Conservation (phyloP, 2,113 vertebrate species). For the Grammomys dolichurus region DNA sequence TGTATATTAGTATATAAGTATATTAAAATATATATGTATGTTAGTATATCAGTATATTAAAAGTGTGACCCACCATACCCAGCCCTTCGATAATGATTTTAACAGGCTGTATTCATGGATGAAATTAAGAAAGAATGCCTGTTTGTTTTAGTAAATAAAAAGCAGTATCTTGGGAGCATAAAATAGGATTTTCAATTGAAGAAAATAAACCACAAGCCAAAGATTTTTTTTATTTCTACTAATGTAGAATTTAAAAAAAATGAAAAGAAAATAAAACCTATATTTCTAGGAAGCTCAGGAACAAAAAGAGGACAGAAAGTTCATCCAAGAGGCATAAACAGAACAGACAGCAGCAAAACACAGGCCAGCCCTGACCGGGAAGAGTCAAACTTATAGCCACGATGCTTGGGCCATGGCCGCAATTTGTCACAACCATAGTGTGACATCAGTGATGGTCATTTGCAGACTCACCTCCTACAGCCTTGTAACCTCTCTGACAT, state of each 20-base stretch:
- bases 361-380: not conserved
- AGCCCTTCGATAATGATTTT: not conserved
- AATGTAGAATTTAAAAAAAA: not conserved
- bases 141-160: not conserved
- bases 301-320: not conserved
- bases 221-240: conserved; percentile 6
- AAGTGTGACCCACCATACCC: not conserved
- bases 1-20: no score
- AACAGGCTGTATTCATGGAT: not conserved
- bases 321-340: not conserved
- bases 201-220: not conserved
- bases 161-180: not conserved
- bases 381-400: not conserved
- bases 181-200: not conserved
- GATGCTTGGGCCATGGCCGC: not conserved
- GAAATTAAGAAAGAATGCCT: not conserved
- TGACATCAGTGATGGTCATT: not conserved
- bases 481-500: not conserved
- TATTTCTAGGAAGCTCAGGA: not conserved
- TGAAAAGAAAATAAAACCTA: not conserved
- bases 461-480: not conserved
- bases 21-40: no score
- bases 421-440: conserved; percentile 4
- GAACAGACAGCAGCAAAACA: not conserved
- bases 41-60: not conserved